Evolutionary conservation across 2,888 invertebrate genomes (phyloP).

Genomic region (Brenthis daphne): DNA sequence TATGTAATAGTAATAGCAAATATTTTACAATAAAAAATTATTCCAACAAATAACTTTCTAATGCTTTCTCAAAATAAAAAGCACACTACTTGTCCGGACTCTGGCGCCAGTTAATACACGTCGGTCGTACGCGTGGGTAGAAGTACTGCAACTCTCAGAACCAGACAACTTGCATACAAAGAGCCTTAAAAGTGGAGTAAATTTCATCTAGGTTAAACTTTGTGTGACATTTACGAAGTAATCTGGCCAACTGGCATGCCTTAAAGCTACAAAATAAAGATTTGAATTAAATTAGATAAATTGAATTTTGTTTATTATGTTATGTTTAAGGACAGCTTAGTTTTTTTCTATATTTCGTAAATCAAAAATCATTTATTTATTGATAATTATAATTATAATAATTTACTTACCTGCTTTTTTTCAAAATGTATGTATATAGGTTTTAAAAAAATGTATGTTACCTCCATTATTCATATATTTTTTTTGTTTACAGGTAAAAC

Average conservation of each 20-base stretch:
- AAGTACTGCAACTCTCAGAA: background rate
- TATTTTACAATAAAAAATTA: slow-evolving; percentile 8
- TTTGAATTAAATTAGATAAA: no score
- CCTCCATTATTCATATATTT: background rate
- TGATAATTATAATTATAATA: no score
- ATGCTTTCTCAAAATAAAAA: slow-evolving; percentile 17
- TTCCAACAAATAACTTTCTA: slow-evolving; percentile 8
- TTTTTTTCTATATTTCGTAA: background rate
- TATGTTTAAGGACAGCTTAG: background rate
- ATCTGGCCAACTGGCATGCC: no score
- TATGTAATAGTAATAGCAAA: background rate
- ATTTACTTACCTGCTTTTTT: no score
- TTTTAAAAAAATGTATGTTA: no score
- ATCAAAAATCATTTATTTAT: no score
- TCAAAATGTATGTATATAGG: no score
- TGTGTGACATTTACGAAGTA: no score
- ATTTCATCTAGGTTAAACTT: slow-evolving; percentile 50
- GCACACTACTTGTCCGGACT: background rate
- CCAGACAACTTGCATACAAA: slow-evolving; percentile 9
- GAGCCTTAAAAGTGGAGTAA: background rate
- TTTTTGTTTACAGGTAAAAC: slow-evolving; percentile 53
- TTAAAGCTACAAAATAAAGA: no score
- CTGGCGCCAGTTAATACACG: slow-evolving; percentile 7
- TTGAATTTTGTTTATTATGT: no score
- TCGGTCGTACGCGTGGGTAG: slow-evolving; percentile 17